Evolutionary conservation across 1,140 invertebrate genomes (phyloP).

Genomic region (Drosophila persimilis): DNA sequence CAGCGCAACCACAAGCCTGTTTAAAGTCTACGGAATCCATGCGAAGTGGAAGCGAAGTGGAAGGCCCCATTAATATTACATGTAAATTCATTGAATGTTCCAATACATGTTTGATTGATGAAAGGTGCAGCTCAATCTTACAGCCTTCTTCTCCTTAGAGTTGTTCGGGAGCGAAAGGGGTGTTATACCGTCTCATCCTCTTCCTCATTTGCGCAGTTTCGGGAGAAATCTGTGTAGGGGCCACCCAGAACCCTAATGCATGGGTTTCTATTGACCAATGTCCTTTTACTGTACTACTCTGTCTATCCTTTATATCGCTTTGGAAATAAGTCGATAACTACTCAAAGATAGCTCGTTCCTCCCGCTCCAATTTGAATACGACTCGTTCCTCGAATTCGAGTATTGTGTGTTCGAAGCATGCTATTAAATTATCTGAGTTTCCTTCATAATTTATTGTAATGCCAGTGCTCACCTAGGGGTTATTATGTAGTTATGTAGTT

Average conservation of each 20-base stretch:
- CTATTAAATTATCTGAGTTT: constrained; percentile 1
- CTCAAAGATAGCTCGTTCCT: background rate
- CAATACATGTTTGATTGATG: too few relatives aligned
- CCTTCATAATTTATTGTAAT: background rate
- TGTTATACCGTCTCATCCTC: too few relatives aligned
- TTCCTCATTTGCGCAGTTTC: too few relatives aligned
- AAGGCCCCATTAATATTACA: too few relatives aligned
- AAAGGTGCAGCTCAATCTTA: too few relatives aligned
- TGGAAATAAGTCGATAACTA: background rate
- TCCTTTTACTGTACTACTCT: too few relatives aligned
- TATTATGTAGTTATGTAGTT: background rate
- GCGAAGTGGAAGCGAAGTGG: background rate
- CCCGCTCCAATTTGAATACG: constrained; percentile 3
- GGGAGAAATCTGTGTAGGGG: too few relatives aligned
- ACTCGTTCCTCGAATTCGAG: background rate
- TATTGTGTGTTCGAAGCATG: constrained; percentile 12
- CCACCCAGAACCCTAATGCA: too few relatives aligned
- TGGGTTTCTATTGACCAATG: too few relatives aligned
- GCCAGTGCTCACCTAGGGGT: background rate
- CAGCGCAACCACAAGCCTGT: background rate
- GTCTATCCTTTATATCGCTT: background rate
- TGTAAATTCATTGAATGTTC: too few relatives aligned
- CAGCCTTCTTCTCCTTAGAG: too few relatives aligned
- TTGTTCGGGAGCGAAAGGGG: too few relatives aligned
- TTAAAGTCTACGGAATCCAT: background rate